Evolutionary conservation across 2,888 invertebrate genomes (phyloP).

Genomic region (Oasisia sp.): DNA sequence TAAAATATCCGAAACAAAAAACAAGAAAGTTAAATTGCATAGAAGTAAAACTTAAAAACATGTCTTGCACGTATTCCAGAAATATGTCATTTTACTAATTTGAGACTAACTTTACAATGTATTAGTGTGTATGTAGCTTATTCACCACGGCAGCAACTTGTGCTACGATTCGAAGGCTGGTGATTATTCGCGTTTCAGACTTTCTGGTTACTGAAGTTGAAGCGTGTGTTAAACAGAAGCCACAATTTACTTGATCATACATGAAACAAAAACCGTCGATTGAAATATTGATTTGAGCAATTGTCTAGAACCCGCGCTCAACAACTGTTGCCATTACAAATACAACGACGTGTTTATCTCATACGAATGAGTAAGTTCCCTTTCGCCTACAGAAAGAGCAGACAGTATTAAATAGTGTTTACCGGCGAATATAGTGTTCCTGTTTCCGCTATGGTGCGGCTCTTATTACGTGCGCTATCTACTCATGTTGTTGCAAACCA

Average conservation of each 20-base stretch:
- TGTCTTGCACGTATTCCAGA: neutral
- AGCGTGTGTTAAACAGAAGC: neutral
- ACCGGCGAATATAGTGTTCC: too few relatives aligned
- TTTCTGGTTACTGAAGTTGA: neutral
- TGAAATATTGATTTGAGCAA: neutral
- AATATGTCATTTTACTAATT: neutral
- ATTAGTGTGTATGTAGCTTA: neutral
- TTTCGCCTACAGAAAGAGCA: too few relatives aligned
- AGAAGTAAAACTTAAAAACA: constrained; percentile 5
- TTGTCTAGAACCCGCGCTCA: neutral
- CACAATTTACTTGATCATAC: neutral
- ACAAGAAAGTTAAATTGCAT: neutral
- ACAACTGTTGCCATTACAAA: too few relatives aligned
- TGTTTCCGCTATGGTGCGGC: too few relatives aligned
- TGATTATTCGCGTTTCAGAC: neutral
- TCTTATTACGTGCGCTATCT: too few relatives aligned
- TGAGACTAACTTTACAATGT: neutral
- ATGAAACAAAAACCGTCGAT: neutral
- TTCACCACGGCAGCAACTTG: neutral
- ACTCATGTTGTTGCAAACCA: too few relatives aligned
- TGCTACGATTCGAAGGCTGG: neutral
- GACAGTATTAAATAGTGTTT: too few relatives aligned
- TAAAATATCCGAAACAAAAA: constrained; percentile 8
- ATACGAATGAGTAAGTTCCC: too few relatives aligned
- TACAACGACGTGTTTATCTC: too few relatives aligned